phyloP scores from a whole-genome alignment of 1,140 invertebrate genomes.

The Lanistes nyassanus region DNA sequence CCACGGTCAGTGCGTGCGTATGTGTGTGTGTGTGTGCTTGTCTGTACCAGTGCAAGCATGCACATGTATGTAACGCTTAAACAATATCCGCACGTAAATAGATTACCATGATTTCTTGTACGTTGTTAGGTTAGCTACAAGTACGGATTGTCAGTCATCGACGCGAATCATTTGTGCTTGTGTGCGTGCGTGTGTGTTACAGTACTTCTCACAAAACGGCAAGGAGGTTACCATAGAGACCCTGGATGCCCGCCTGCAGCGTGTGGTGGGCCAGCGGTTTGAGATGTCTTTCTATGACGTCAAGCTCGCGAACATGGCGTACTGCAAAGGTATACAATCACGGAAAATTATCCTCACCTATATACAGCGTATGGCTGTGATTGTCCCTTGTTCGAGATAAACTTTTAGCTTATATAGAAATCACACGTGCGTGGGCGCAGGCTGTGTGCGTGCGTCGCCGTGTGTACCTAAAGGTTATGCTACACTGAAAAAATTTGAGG shows the following conservation, averaged over 20 bases:
- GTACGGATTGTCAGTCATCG: too few species aligned
- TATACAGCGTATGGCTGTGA: not conserved
- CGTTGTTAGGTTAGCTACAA: too few species aligned
- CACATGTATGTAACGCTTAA: too few species aligned
- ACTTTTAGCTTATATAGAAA: too few species aligned
- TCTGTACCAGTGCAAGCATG: not conserved
- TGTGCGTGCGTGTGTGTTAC: conserved; percentile 8
- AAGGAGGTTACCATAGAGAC: conserved; percentile 47
- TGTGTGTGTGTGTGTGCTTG: not conserved
- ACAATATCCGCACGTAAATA: too few species aligned
- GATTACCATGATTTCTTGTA: too few species aligned
- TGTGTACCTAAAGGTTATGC: too few species aligned
- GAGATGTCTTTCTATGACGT: conserved; percentile 63
- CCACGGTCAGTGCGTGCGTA: conserved; percentile 42
- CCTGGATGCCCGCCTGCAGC: conserved; percentile 44
- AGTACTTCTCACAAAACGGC: conserved; percentile 38
- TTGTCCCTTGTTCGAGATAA: not conserved
- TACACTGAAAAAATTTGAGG: too few species aligned
- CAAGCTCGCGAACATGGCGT: conserved; percentile 62
- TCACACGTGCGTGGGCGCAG: too few species aligned
- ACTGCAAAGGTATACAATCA: conserved; percentile 54
- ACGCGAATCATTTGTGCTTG: too few species aligned
- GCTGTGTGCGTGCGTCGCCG: too few species aligned
- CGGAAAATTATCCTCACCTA: not conserved
- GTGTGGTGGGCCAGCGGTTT: conserved; percentile 56